Evolutionary conservation across 2,888 invertebrate genomes (phyloP).

Genomic region (Leptarthrus brevirostris): DNA sequence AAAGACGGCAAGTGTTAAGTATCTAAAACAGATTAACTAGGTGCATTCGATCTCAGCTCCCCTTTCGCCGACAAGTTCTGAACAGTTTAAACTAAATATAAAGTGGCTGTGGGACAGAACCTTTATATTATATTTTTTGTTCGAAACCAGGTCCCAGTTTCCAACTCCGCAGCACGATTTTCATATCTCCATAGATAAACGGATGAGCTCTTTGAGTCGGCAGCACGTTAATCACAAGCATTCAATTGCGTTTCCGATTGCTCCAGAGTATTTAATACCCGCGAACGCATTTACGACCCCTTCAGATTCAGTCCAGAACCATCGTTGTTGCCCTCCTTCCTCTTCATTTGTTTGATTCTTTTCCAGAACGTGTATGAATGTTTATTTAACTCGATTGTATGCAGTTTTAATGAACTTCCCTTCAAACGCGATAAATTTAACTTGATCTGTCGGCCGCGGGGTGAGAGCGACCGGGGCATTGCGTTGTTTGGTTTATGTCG

Average conservation of each 20-base stretch:
- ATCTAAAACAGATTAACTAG: no score
- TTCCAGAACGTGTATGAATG: neutral
- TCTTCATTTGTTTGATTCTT: neutral
- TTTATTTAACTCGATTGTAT: slow-evolving; percentile 1
- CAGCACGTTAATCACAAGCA: neutral
- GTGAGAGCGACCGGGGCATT: neutral
- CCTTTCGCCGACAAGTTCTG: no score
- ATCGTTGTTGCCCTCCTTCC: neutral
- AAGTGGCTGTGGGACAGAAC: no score
- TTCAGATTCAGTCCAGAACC: neutral
- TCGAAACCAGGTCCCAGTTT: no score
- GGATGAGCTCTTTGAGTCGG: neutral
- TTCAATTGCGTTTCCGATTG: neutral
- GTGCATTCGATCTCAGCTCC: no score
- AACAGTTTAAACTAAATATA: no score
- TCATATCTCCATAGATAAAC: neutral
- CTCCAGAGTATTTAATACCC: neutral
- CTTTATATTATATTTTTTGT: no score
- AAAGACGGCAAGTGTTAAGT: no score
- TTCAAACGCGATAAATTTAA: slow-evolving; percentile 1
- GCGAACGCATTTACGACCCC: neutral
- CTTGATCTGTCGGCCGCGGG: neutral
- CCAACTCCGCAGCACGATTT: no score
- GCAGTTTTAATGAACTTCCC: slow-evolving; percentile 1
- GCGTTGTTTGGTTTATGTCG: neutral